Evolutionary conservation across 2,797 vertebrate species (phyloP).

Genomic region (Emydoidea blandingii): DNA sequence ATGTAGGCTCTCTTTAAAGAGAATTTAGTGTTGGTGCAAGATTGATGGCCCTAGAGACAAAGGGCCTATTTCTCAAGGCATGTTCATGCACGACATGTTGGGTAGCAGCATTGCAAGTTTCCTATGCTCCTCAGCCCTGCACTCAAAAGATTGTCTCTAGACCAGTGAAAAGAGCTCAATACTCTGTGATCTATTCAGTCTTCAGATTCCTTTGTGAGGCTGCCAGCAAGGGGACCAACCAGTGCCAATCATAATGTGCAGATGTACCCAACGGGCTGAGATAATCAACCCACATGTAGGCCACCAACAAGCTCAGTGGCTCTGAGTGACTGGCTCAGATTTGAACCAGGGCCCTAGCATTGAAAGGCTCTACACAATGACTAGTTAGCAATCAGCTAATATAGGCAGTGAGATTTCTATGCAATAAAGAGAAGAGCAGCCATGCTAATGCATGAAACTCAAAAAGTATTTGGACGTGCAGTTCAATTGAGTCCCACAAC

Average conservation of each 20-base stretch:
- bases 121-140: too few species aligned
- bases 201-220: background rate
- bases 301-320: background rate
- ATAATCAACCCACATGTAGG: background rate
- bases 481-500: background rate
- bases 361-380: background rate
- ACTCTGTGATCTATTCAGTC: background rate
- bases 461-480: background rate
- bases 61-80: background rate
- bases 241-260: background rate
- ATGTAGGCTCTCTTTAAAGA: background rate
- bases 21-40: background rate
- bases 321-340: background rate
- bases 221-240: conserved; percentile 10
- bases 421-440: background rate
- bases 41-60: background rate
- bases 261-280: background rate
- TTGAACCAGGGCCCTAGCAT: background rate
- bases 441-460: background rate
- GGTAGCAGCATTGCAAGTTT: background rate
- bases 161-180: too few species aligned
- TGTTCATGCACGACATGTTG: background rate
- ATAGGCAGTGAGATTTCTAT: background rate
- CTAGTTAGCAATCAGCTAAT: background rate
- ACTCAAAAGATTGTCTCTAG: too few species aligned